Evolutionary conservation across 1,140 invertebrate genomes (phyloP).

Genomic region (Armadillidium nasatum): DNA sequence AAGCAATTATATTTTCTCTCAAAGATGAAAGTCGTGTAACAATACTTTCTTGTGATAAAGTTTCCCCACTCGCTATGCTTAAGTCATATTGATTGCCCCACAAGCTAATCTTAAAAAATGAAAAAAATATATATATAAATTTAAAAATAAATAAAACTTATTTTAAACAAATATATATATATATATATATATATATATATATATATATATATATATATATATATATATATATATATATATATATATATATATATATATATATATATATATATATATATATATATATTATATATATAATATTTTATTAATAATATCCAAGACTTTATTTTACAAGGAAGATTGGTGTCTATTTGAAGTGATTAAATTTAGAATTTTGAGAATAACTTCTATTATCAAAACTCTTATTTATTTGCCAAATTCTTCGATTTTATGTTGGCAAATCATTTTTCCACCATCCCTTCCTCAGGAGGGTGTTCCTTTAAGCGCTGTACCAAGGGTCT

Average conservation of each 20-base stretch:
- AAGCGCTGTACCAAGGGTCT: no score
- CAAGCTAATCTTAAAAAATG: constrained; percentile 52
- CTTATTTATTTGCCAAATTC: no score
- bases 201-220: not conserved
- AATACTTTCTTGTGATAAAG: constrained; percentile 57
- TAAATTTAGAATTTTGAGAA: no score
- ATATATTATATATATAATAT: constrained; percentile 46
- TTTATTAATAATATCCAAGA: no score
- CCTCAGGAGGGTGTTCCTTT: no score
- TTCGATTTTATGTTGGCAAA: no score
- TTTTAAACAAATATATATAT: no score
- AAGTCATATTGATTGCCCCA: constrained; percentile 80
- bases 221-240: constrained; percentile 49
- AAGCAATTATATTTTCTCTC: constrained; percentile 59
- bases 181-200: constrained; percentile 49
- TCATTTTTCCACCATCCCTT: no score
- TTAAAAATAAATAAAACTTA: no score
- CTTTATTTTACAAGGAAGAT: no score
- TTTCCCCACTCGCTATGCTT: constrained; percentile 69
- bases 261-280: not conserved
- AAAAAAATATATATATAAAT: not conserved
- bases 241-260: constrained; percentile 49
- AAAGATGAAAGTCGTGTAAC: constrained; percentile 50
- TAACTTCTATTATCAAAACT: no score
- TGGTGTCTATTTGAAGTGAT: no score